Conservation (phyloP, 1,140 invertebrate species). For the Subanguina moxae region DNA sequence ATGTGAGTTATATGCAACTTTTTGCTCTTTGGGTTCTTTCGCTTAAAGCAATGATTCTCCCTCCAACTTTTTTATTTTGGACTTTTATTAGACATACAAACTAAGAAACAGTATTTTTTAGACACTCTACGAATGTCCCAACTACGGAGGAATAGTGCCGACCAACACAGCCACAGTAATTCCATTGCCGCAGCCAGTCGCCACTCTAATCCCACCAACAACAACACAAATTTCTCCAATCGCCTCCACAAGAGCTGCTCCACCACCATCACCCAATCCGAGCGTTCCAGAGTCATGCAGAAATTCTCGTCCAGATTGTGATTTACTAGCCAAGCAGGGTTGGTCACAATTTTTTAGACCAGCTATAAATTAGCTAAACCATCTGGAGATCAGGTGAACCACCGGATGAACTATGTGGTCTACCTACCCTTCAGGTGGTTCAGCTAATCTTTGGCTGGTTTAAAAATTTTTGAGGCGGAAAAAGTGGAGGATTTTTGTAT, state of each 20-base stretch:
- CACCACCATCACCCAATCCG: not conserved
- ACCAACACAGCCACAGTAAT: constrained; percentile 7
- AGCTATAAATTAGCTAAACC: not conserved
- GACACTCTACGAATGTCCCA: constrained; percentile 19
- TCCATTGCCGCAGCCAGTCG: constrained; percentile 20
- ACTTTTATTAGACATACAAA: too few species aligned
- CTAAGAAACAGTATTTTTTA: too few species aligned
- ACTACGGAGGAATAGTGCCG: constrained; percentile 8
- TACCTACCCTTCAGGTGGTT: too few species aligned
- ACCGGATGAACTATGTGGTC: too few species aligned
- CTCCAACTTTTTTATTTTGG: too few species aligned
- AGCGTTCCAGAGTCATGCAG: constrained; percentile 27
- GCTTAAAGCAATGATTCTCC: too few species aligned
- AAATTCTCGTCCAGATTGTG: constrained; percentile 51
- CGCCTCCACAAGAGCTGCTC: constrained; percentile 8
- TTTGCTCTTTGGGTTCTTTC: too few species aligned
- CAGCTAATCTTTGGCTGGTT: too few species aligned
- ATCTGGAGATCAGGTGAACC: too few species aligned
- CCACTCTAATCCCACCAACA: not conserved
- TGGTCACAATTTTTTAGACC: not conserved
- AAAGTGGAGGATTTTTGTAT: too few species aligned
- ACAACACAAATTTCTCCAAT: constrained; percentile 9
- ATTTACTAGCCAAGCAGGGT: constrained; percentile 49
- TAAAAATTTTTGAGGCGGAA: too few species aligned
- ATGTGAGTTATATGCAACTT: constrained; percentile 54